A percentile compares a stretch with the other conserved stretches of the same genome.
Conservation (phyloP, 2,888 invertebrate genomes). For the Heliothis peltigera region DNA sequence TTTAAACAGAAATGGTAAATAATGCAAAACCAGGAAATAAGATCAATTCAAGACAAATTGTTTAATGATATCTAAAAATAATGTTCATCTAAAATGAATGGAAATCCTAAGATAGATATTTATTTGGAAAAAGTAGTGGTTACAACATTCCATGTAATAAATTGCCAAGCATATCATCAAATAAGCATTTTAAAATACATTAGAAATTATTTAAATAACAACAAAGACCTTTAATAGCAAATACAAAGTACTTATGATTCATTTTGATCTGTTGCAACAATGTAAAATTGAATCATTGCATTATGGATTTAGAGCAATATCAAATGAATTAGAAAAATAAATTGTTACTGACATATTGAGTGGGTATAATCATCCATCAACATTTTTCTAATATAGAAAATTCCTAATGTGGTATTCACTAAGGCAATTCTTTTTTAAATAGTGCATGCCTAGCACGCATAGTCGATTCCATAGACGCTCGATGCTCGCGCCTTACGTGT, state of each 20-base stretch:
- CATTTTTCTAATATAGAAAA: slow-evolving; percentile 29
- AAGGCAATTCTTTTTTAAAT: slow-evolving; percentile 29
- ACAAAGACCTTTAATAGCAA: slow-evolving; percentile 1
- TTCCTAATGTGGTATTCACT: slow-evolving; percentile 11
- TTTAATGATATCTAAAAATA: too few species aligned
- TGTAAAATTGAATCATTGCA: slow-evolving; percentile 40
- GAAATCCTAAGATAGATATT: too few species aligned
- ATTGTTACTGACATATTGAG: slow-evolving; percentile 7
- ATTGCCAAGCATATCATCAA: neutral
- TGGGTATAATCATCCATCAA: slow-evolving; percentile 11
- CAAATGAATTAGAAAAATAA: slow-evolving; percentile 17
- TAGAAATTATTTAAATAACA: neutral
- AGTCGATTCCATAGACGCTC: slow-evolving; percentile 62
- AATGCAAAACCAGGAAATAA: too few species aligned
- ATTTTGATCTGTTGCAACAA: slow-evolving; percentile 16
- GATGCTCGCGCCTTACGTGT: slow-evolving; percentile 74
- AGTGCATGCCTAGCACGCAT: slow-evolving; percentile 46
- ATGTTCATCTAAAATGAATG: too few species aligned
- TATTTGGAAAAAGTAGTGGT: neutral
- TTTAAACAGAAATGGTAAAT: too few species aligned
- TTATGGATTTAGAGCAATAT: slow-evolving; percentile 29
- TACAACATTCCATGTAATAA: neutral
- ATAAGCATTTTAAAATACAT: neutral
- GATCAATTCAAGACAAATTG: too few species aligned
- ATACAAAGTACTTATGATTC: slow-evolving; percentile 22